Evolutionary conservation across 2,888 invertebrate genomes (phyloP), one percentile per base, ranked within the genome.

Genomic region (Dryobotodes eremita): DNA sequence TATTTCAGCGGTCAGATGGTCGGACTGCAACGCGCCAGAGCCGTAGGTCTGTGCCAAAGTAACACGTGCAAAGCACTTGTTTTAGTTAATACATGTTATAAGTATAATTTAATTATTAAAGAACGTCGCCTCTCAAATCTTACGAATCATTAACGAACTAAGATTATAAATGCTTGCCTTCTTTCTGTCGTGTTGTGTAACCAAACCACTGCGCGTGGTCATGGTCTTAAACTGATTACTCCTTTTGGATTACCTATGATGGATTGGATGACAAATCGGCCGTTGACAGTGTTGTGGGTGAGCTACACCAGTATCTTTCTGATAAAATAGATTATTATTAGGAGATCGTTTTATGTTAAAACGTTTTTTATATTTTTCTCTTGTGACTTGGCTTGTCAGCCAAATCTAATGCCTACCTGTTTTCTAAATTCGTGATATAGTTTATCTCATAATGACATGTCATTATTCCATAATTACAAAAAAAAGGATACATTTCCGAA

Each of bases 1-100:
- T 75, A 77, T 90, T 87, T 75, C 91, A 77, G 90, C 79, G 91
- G 89, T 91, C 74, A 82, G 79, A 77, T 72, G 83, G 77, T 83
- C 61, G 80, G 68, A 20, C 77, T 31, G 46, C 7, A 36, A 10
- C 15, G 50, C n/a, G 42, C 57, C 59, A 23, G 73, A 36, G 50
- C 50, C 64, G 69, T 76, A 87, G 82, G 85, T 77, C 6, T 36
- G 31, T 36, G 79, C 23, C 61, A 62, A 64, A 8, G 26, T 10
- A 57, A 42, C 66, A 65, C 66, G 66, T 62, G 70, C 50, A 23
- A 20, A 36, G 31, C 36, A 66, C 69, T 50, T 66, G 36, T 64
- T 70, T 55, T 53, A 57, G 42, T 4, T n/a, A n/a, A 71, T 46
- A 53, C 59, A 31, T 8, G 11, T 50, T 7, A 31, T 42, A 50